Evolutionary conservation across 1,140 invertebrate species (phyloP), one percentile per base, ranked within the genome.

Genomic region (Euura saliciscinereae): DNA sequence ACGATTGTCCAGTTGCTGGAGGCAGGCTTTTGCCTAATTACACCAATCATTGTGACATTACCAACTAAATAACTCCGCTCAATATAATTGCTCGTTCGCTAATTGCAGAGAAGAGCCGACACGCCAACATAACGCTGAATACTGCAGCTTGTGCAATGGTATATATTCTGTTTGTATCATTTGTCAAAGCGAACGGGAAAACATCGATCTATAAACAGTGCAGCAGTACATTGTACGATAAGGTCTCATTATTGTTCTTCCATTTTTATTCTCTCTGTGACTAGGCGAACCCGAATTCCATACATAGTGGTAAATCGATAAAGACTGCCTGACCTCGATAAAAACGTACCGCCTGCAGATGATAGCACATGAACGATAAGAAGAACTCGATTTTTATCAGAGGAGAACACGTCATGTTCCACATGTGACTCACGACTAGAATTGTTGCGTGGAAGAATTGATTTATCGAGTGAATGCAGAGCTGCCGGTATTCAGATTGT

Each of bases 1-100:
- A n/a, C 51, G 13, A n/a, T 8, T n/a, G 51, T n/a, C 51, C 10
- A 59, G 13, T 59, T 59, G 3, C 51, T n/a, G 13, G 3, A 59
- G 51, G 51, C 0, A 59, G 46, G 51, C 73, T 65, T 28, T 44
- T 66, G 72, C 68, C 75, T 77, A 78, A 79, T 79, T 79, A 78
- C 75, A 73, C 77, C 45, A 78, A 78, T 79, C 73, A 75, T 74
- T 43, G 44, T 68, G 44, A 44, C 69, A 77, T 77, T 78, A 78
- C 74, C 65, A 77, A 73, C 76, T 76, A 79, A 79, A 77, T 80
- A 80, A 79, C 78, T 76, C 44, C 72, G 68, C 45, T 43, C 45
- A 65, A 71, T 78, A 77, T 76, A 80, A 82, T 80, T 76, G 76
- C 77, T 68, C 45, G 65, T n/a, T 67, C 45, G 72, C 65, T 11